phyloP scores from a whole-genome alignment of 2,888 invertebrate species.

The Beris morrisii region DNA sequence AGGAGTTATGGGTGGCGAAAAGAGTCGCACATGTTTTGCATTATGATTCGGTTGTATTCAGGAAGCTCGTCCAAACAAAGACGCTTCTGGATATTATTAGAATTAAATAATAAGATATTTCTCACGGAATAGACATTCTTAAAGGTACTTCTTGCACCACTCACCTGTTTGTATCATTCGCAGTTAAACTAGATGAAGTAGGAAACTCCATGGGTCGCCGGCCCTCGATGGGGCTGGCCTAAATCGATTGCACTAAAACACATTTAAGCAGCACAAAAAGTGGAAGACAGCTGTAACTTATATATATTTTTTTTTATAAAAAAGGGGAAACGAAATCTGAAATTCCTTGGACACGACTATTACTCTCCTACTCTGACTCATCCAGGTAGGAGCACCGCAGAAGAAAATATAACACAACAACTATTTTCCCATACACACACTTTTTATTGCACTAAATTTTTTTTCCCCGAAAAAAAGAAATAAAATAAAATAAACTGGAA shows the following conservation, averaged over 20 bases:
- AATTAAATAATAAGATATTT: too few species aligned
- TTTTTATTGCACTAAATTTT: slow-evolving; percentile 10
- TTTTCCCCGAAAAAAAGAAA: slow-evolving; percentile 5
- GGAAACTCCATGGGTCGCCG: slow-evolving; percentile 58
- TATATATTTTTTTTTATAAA: not conserved
- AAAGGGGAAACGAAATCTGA: slow-evolving; percentile 27
- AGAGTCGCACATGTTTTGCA: too few species aligned
- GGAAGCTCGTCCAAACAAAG: too few species aligned
- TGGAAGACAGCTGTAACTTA: slow-evolving; percentile 30
- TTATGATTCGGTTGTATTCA: too few species aligned
- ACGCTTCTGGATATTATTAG: too few species aligned
- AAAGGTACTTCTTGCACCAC: slow-evolving; percentile 31
- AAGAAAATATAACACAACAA: not conserved
- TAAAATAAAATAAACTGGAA: slow-evolving; percentile 6
- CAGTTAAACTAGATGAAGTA: slow-evolving; percentile 51
- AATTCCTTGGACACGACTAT: slow-evolving; percentile 12
- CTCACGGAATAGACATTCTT: too few species aligned
- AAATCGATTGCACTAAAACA: slow-evolving; percentile 53
- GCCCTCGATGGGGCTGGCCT: slow-evolving; percentile 57
- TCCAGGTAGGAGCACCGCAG: not conserved
- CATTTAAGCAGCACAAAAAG: slow-evolving; percentile 47
- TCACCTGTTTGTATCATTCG: slow-evolving; percentile 47
- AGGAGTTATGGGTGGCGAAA: too few species aligned
- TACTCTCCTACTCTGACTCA: not conserved
- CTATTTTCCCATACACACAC: not conserved